Base-by-base conservation (phyloP, 2,797 vertebrate genomes). In the Agapornis canus region DNA sequence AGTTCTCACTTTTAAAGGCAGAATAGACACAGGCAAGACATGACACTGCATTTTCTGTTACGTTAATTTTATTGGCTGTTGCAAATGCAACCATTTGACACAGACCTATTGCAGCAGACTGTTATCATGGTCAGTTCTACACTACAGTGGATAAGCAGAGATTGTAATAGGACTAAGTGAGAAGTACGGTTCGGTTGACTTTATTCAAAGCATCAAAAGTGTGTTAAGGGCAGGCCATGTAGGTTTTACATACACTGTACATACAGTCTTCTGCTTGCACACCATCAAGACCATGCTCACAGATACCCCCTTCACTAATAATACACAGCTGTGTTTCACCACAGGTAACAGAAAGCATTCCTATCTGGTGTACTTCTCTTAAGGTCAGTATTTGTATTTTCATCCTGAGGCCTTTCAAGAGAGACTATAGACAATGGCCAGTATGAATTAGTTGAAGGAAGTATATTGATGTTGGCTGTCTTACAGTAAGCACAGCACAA, bases 221-320 rank as follows among this genome's bases (percentile, higher is more conserved):
- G 14, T 40, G 7, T 0, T n/a, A 18, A 25, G 13, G 39, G 32
- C 13, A 57, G 54, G 13, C 31, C 4, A 5, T 43, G 14, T 4
- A 59, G 12, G 2, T 73, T 68, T 60, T 31, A 10, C 3, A 0
- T 22, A 10, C 0, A 1, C 6, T 47, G 10, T 65, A 7, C 4
- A 0, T 22, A 7, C 0, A 1, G 10, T 49, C 13, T 69, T 32
- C 31, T 49, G 31, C 37, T 86, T n/a, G 43, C 73, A 6, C 21
- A 6, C 13, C 1, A 0, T 63, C 35, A 35, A 32, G 49, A 60
- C 21, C 6, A 3, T 15, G n/a, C 29, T 35, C 22, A 47, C 31
- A 48, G 8, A 26, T 7, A 23, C 25, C 14, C 27, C 40, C n/a
- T 79, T 82, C 14, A 7, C 10, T 43, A 31, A 32, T 54, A 29